A percentile compares a stretch with the other conserved stretches of the same genome.
phyloP scores from a whole-genome alignment of 2,113 vertebrate species.

The Planiliza haematocheilus region DNA sequence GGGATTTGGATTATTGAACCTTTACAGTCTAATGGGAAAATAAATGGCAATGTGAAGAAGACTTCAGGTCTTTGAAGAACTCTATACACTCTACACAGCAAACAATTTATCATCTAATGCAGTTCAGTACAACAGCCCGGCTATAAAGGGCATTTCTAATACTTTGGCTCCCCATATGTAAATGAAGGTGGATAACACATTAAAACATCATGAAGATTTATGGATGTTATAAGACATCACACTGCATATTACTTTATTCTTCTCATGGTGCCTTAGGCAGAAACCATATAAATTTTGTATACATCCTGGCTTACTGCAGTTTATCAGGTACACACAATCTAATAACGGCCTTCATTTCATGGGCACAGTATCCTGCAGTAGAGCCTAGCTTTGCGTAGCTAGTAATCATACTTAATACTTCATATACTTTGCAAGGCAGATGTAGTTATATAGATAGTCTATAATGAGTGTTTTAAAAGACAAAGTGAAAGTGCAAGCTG shows the following conservation, averaged over 20 bases:
- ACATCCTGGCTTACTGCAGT: neutral
- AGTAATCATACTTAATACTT: too few relatives aligned
- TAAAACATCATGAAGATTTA: neutral
- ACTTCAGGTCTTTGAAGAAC: neutral
- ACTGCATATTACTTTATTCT: neutral
- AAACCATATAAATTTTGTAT: neutral
- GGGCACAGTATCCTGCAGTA: too few relatives aligned
- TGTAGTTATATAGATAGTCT: neutral
- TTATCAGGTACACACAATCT: neutral
- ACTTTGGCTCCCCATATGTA: neutral
- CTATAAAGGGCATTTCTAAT: neutral
- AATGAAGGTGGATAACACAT: neutral
- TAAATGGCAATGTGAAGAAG: slow-evolving; percentile 10
- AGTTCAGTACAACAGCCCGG: neutral
- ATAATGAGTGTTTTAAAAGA: neutral
- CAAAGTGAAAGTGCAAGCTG: neutral
- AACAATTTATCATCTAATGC: neutral
- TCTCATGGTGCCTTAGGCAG: neutral
- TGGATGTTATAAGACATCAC: neutral
- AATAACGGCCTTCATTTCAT: neutral
- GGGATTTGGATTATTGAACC: slow-evolving; percentile 6
- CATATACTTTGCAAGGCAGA: neutral
- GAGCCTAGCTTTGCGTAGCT: too few relatives aligned
- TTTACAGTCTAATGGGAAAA: slow-evolving; percentile 25
- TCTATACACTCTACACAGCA: too few relatives aligned